Base-by-base conservation (phyloP, 1,140 invertebrate species). In the Rhyacophila brunnea region DNA sequence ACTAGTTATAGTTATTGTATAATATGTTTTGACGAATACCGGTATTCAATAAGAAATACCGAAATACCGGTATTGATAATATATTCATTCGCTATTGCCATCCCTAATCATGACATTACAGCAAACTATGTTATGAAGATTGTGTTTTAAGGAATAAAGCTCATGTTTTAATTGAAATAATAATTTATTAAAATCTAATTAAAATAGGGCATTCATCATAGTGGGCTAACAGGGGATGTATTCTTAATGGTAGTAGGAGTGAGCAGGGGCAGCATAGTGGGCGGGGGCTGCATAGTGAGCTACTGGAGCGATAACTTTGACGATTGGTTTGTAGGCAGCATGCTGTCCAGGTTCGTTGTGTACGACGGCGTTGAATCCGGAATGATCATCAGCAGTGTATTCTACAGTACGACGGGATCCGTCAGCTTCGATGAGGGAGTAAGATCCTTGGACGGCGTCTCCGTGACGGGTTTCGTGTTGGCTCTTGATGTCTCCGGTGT, bases 371-470 rank as follows among this genome's bases (percentile, higher is more conserved):
- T 87, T 83, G 71, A 88, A 87, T 64, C 87, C 87, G 66, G 81
- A 85, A 67, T 88, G 80, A 19, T 85, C 81, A 67, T 89, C 87
- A 55, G 87, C 85, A 28, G 85, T 87, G 74, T 90, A 90, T 36
- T 87, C 83, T 44, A 89, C 87, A 62, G 85, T 85, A 58, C 87
- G 81, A 65, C 82, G 77, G 62, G 82, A 85, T 34, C 87, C 87
- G 68, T 90, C 83, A 14, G 83, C 79, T 66, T 85, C 82, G 51
- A 84, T 71, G 19, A 85, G 70, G 45, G 80, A 81, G 70, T 85
- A 85, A 34, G 75, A 71, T 36, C 83, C 78, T 62, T 80, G 68
- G 7, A 78, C 76, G 47, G 67, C 62, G 61, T 82, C 80, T 1
- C 79, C 80, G 59, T 80, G 72, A n/a, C 79, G 68, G 13, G 74